Evolutionary conservation across 2,113 vertebrate species (phyloP).

Genomic region (Cettia cetti): DNA sequence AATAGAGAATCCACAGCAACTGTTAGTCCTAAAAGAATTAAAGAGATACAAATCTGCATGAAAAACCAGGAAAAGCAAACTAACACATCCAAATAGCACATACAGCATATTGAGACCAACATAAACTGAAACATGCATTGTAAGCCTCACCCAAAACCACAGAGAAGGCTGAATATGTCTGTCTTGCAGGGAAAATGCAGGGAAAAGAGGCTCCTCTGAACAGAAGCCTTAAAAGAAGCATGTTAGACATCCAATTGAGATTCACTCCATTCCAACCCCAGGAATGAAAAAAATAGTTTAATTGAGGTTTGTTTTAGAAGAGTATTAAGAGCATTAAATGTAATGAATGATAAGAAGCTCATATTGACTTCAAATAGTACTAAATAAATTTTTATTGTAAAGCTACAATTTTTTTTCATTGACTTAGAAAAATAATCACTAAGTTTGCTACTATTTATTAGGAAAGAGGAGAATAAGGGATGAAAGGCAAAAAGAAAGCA

Average conservation of each 20-base stretch:
- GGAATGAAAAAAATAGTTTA: neutral
- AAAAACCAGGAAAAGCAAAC: neutral
- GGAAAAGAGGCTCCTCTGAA: neutral
- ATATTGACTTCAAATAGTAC: neutral
- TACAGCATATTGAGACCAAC: neutral
- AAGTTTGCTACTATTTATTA: neutral
- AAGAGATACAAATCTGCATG: neutral
- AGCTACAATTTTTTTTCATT: neutral
- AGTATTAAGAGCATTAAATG: neutral
- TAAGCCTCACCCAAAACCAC: neutral
- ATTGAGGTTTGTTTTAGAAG: neutral
- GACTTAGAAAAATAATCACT: neutral
- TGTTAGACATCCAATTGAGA: neutral
- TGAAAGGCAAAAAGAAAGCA: neutral
- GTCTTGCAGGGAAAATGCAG: neutral
- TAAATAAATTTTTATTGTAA: neutral
- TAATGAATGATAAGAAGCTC: neutral
- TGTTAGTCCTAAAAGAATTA: slow-evolving; percentile 78
- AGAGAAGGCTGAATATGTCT: neutral
- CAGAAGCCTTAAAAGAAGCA: neutral
- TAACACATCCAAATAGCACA: neutral
- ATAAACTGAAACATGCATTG: neutral
- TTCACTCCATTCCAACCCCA: neutral
- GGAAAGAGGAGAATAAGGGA: neutral
- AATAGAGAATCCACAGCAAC: slow-evolving; percentile 88